Conservation (phyloP, 2,113 vertebrate species). For the Plecotus auritus region DNA sequence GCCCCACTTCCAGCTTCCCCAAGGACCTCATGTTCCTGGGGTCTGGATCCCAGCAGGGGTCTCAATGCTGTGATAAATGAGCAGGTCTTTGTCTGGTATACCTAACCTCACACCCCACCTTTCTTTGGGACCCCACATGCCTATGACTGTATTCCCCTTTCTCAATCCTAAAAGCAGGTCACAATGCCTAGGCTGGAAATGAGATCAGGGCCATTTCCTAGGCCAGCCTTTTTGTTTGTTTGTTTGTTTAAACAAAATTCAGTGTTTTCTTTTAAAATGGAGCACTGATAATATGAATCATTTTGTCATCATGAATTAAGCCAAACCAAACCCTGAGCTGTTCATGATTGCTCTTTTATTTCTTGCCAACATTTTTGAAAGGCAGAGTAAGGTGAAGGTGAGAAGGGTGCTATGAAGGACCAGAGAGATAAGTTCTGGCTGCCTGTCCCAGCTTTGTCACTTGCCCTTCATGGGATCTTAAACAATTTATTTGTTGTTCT, state of each 20-base stretch:
- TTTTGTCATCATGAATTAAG: neutral
- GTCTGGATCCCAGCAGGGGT: no score
- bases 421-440: neutral
- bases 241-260: neutral
- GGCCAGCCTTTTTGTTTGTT: neutral
- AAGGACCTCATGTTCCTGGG: neutral
- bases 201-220: neutral
- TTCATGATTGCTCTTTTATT: neutral
- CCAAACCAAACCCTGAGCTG: neutral
- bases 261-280: neutral
- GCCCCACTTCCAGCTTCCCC: no score
- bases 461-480: neutral
- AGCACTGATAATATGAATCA: neutral
- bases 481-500: neutral
- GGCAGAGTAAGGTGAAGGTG: neutral
- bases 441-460: neutral
- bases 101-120: neutral
- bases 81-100: neutral
- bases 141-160: neutral
- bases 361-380: neutral
- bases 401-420: neutral
- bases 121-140: no score
- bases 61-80: rapidly evolving
- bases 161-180: neutral
- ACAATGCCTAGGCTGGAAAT: neutral